phyloP scores from a whole-genome alignment of 2,797 vertebrate species.

The Ibycter americanus region DNA sequence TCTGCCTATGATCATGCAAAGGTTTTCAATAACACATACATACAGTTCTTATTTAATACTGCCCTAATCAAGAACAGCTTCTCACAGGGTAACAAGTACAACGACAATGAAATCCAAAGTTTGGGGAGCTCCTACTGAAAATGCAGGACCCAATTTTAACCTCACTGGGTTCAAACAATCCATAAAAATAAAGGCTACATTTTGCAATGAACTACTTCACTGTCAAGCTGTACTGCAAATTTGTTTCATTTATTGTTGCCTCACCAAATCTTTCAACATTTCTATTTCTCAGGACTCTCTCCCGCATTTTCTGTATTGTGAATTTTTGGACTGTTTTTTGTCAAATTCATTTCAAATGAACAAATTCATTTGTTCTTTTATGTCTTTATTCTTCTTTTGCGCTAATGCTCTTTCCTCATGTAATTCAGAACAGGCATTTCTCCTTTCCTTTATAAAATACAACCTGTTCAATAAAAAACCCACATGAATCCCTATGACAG shows the following conservation, averaged over 20 bases:
- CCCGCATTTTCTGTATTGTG: not conserved
- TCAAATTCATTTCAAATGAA: not conserved
- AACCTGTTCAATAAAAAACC: not conserved
- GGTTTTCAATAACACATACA: not conserved
- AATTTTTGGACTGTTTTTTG: not conserved
- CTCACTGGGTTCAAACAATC: not conserved
- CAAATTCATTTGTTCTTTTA: not conserved
- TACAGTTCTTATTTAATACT: not conserved
- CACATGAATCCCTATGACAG: not conserved
- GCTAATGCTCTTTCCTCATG: not conserved
- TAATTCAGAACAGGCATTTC: not conserved
- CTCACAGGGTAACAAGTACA: not conserved
- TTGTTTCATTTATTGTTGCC: not conserved
- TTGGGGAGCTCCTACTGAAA: not conserved
- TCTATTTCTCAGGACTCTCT: not conserved
- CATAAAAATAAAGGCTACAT: not conserved
- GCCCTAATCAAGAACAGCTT: not conserved
- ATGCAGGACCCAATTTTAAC: not conserved
- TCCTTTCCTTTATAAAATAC: not conserved
- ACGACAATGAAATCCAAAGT: not conserved
- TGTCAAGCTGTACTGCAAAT: not conserved
- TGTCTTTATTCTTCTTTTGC: not conserved
- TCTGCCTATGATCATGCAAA: fast-evolving
- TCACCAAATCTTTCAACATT: not conserved
- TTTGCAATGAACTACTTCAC: not conserved